Conservation (phyloP, 2,888 invertebrate species). For the Cistogaster globosa region DNA sequence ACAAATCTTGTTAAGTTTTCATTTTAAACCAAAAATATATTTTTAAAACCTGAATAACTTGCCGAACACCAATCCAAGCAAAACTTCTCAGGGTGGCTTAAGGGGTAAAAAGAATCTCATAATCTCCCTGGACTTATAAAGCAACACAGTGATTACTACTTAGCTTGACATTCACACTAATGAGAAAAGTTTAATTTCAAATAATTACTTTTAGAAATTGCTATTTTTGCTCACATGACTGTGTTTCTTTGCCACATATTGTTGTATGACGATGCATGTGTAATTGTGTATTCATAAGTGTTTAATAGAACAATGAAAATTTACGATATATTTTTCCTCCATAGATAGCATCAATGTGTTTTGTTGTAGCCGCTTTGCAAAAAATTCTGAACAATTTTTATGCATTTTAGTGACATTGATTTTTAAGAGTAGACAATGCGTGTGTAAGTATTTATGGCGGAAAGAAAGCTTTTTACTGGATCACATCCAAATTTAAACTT, state of each 20-base stretch:
- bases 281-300: constrained; percentile 12
- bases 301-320: constrained; percentile 71
- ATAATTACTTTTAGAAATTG: neutral
- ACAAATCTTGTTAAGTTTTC: no score
- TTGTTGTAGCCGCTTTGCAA: neutral
- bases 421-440: constrained; percentile 69
- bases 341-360: constrained; percentile 69
- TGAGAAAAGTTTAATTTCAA: no score
- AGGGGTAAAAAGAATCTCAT: no score
- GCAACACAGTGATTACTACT: no score
- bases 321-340: constrained; percentile 61
- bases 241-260: neutral
- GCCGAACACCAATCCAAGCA: no score
- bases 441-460: constrained; percentile 67
- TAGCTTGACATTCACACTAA: no score
- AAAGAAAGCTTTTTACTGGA: constrained; percentile 81
- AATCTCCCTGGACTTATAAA: no score
- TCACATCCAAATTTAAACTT: constrained; percentile 80
- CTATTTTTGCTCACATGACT: constrained; percentile 10
- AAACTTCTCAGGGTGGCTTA: no score
- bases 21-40: no score
- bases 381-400: constrained; percentile 61
- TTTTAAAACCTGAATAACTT: no score
- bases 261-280: neutral
- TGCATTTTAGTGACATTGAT: constrained; percentile 75